These are phyloP conservation scores for Anastrepha ludens DNA, from an alignment of 1,140 invertebrate species.

Conservation along the genomic window DNA sequence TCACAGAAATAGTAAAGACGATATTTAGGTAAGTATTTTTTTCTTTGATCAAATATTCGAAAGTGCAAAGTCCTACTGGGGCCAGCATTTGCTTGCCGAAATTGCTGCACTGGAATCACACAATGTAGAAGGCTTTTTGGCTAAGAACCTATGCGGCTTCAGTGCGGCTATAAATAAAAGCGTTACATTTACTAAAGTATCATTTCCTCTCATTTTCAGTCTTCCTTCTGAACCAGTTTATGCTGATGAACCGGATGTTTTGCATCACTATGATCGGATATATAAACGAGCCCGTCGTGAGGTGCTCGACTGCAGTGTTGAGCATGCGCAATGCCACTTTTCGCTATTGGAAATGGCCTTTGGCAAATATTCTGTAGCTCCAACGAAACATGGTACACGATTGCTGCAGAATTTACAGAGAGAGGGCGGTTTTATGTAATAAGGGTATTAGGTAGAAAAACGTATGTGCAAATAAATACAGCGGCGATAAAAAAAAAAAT, in stretches of 20 bases:
- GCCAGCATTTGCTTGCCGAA: too few relatives aligned
- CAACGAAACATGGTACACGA: slow-evolving; percentile 62
- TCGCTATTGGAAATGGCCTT: slow-evolving; percentile 83
- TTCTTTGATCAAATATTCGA: background rate
- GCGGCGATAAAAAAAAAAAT: too few relatives aligned
- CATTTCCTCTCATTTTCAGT: slow-evolving; percentile 1
- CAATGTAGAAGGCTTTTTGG: too few relatives aligned
- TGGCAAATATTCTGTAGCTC: slow-evolving; percentile 78
- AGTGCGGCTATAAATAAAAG: too few relatives aligned
- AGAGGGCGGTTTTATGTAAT: background rate
- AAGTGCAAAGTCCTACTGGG: too few relatives aligned
- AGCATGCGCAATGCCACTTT: slow-evolving; percentile 80
- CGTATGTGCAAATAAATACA: too few relatives aligned
- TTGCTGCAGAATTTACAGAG: background rate
- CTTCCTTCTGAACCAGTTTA: slow-evolving; percentile 60
- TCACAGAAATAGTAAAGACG: slow-evolving; percentile 83
- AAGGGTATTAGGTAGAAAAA: too few relatives aligned
- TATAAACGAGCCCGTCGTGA: slow-evolving; percentile 64
- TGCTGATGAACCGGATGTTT: slow-evolving; percentile 61
- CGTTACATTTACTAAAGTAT: background rate
- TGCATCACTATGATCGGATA: slow-evolving; percentile 67
- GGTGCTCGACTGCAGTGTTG: slow-evolving; percentile 75
- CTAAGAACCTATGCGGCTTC: too few relatives aligned
- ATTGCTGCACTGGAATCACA: too few relatives aligned
- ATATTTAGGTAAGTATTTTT: slow-evolving; percentile 70